Base-by-base conservation (phyloP, 2,797 vertebrate genomes). In the Champsocephalus esox region DNA sequence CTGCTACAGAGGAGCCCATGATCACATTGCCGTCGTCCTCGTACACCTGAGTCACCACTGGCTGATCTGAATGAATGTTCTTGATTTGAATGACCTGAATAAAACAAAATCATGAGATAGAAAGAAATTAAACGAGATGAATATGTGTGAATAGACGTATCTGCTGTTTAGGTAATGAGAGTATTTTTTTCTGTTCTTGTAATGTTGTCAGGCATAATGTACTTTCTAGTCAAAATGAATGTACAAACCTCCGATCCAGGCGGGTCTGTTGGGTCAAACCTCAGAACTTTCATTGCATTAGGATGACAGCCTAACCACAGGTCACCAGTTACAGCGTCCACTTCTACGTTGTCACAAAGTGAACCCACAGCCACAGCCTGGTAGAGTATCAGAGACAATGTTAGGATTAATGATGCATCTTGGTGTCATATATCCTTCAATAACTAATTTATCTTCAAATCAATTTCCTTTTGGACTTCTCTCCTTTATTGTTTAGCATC, bases 221-320 rank as follows among this genome's bases (percentile, higher is more conserved):
- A 19, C 9, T 9, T 5, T 24, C 3, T 50, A 5, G 3, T 2
- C 28, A 66, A 38, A 9, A 43, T 14, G 2, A 57, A 56, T 0
- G 0, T 67, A 93, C 88, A 87, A 84, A 98, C 97, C 97, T 98
- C 96, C 75, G 97, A 97, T 14, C 93, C 95, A 14, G 96, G 93
- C 21, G 85, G 94, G 69, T 96, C 88, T 28, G 94, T 89, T 4
- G 91, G 89, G 82, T 96, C 93, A 0, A 88, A 79, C 54, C 77
- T 8, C 0, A 96, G 14, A 3, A 92, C 0, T 75, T 96, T 97
- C 92, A 93, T 91, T 34, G 38, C 94, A 12, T 96, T 94, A 10
- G 96, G 95, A 81, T 96, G 96, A 85, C 96, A 96, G 50, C 96
- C 96, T 34, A 83, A 43, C 96, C 96, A 98, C 85, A 98, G 80